Base-by-base conservation (phyloP, 2,113 vertebrate genomes). In the Ploceus nigricollis region DNA sequence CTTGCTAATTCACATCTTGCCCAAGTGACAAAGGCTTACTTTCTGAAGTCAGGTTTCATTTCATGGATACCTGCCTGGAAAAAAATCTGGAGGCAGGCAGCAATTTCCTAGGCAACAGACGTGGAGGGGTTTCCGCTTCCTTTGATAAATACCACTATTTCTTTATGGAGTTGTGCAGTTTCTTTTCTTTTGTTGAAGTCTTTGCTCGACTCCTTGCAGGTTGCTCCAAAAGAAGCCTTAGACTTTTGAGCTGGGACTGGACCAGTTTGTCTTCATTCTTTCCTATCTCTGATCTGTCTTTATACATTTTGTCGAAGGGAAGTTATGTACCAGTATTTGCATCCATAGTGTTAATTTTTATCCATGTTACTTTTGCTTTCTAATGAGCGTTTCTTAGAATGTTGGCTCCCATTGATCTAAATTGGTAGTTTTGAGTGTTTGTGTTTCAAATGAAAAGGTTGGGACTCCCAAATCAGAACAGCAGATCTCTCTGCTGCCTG, bases 11-110 rank as follows among this genome's bases (percentile, higher is more conserved):
- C 44, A 6, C 3, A 5, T 68, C 47, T 25, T 91, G 25, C n/a
- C 69, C 35, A 42, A n/a, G 25, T 50, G 42, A 45, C 28, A 77
- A 44, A 81, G 47, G 31, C 51, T 87, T 37, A 21, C 28, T 83
- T 89, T 76, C n/a, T 54, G 33, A 83, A 94, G 47, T 80, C 60
- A 84, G 30, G 30, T 77, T 93, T 93, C 33, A 47, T 78, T 93
- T 93, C 33, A 47, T 81, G 81, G 91, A 78, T 87, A 87, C 72
- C 80, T 86, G 89, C 89, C 87, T 94, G 87, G 80, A 88, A 91
- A 79, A 84, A 88, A 82, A 42, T 56, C 14, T 50, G 72, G 79
- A 45, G 35, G 60, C 72, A 81, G 83, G 70, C 54, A 84, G 87
- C 69, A 54, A 37, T 95, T 96, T 93, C 56, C 72, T 30, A 81